Evolutionary conservation across 2,888 invertebrate species (phyloP).

Genomic region (Lycaena phlaeas): DNA sequence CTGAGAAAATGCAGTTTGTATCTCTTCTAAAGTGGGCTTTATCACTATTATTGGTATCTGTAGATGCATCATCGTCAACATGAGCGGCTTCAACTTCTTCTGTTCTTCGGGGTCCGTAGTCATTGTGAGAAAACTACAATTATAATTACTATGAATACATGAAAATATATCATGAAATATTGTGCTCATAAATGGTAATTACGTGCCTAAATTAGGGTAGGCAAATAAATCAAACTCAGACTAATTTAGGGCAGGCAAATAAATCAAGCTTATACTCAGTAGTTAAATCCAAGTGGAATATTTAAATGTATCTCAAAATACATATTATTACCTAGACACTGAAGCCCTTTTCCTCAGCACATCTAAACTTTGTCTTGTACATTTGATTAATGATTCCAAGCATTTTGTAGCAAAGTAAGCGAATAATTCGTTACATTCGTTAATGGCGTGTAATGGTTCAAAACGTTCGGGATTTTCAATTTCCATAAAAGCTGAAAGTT

Average conservation of each 20-base stretch:
- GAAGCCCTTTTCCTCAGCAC: constrained; percentile 75
- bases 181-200: background rate
- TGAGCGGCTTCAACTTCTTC: constrained; percentile 67
- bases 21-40: constrained; percentile 78
- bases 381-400: constrained; percentile 80
- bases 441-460: constrained; percentile 74
- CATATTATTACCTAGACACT: constrained; percentile 54
- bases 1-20: constrained; percentile 78
- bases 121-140: constrained; percentile 60
- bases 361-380: constrained; percentile 82
- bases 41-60: constrained; percentile 77
- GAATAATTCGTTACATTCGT: constrained; percentile 86
- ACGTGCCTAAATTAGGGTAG: too few relatives aligned
- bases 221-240: too few relatives aligned
- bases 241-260: too few relatives aligned
- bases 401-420: constrained; percentile 85
- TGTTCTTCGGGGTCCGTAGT: constrained; percentile 57
- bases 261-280: too few relatives aligned
- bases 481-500: constrained; percentile 72
- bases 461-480: constrained; percentile 74
- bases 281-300: too few relatives aligned
- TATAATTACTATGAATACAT: too few relatives aligned
- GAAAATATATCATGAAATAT: background rate
- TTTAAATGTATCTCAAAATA: too few relatives aligned
- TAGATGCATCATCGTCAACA: constrained; percentile 75